Evolutionary conservation across 2,888 invertebrate genomes (phyloP).

Genomic region (Siphonodentalium dalli): DNA sequence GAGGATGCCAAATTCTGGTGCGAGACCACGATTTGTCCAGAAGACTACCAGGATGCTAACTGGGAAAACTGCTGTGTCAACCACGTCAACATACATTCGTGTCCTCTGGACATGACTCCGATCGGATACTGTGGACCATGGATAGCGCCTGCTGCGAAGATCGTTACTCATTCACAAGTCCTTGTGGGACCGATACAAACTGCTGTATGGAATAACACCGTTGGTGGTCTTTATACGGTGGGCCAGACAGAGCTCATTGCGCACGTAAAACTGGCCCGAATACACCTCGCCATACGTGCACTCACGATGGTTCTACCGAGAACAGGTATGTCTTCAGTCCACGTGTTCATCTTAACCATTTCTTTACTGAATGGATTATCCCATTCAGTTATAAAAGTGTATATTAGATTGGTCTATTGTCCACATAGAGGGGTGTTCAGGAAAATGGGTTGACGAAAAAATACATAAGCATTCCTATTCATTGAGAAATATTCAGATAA

Average conservation of each 20-base stretch:
- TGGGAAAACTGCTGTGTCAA: conserved; percentile 50
- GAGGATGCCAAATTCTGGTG: conserved; percentile 51
- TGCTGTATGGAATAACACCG: conserved; percentile 44
- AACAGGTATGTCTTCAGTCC: no score
- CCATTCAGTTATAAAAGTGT: no score
- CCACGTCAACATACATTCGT: conserved; percentile 49
- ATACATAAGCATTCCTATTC: no score
- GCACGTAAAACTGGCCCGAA: conserved; percentile 51
- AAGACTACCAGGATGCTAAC: conserved; percentile 27
- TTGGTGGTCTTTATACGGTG: conserved; percentile 41
- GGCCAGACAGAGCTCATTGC: conserved; percentile 52
- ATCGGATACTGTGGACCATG: conserved; percentile 53
- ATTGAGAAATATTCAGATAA: no score
- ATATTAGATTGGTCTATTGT: no score
- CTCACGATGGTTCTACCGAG: conserved; percentile 40
- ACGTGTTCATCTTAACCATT: no score
- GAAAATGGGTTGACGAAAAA: no score
- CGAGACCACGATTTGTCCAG: conserved; percentile 42
- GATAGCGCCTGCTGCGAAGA: conserved; percentile 45
- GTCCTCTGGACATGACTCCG: conserved; percentile 33
- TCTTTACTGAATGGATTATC: no score
- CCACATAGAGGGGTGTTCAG: no score
- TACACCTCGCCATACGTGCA: conserved; percentile 46
- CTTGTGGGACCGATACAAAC: conserved; percentile 37
- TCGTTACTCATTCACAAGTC: conserved; percentile 51